Evolutionary conservation across 2,888 invertebrate genomes (phyloP).

Genomic region (Cryptophagus acutangulus): DNA sequence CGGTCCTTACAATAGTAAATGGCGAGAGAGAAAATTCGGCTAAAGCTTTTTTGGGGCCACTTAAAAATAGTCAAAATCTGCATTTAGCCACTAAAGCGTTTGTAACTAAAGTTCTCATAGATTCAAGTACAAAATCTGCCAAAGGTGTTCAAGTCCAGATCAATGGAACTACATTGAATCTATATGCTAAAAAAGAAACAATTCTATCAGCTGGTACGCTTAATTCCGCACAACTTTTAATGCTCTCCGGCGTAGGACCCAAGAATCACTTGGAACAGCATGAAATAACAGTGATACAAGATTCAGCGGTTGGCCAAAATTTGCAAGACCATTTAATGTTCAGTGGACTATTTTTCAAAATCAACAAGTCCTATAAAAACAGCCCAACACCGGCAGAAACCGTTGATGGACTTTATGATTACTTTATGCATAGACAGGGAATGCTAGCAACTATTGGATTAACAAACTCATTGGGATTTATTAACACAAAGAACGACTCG

Average conservation of each 20-base stretch:
- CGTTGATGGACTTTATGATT: not conserved
- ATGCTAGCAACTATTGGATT: not conserved
- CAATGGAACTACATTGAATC: not conserved
- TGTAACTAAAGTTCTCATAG: not conserved
- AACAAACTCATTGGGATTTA: not conserved
- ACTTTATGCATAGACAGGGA: not conserved
- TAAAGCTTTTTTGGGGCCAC: not conserved
- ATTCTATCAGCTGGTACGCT: not conserved
- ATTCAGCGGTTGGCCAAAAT: not conserved
- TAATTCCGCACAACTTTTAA: slow-evolving; percentile 1
- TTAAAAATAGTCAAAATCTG: not conserved
- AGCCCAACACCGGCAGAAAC: not conserved
- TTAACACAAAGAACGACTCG: not conserved
- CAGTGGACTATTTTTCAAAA: not conserved
- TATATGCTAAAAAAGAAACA: not conserved
- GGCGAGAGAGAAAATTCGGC: not conserved
- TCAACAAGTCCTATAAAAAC: not conserved
- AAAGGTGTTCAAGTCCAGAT: not conserved
- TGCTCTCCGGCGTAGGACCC: slow-evolving; percentile 1
- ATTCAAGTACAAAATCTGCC: not conserved
- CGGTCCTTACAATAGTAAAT: too few species aligned
- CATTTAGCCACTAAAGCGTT: not conserved
- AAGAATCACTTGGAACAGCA: not conserved
- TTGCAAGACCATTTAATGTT: not conserved
- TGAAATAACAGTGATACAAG: slow-evolving; percentile 3